phyloP scores from a whole-genome alignment of 2,797 vertebrate species.

The Galaxias olidus region DNA sequence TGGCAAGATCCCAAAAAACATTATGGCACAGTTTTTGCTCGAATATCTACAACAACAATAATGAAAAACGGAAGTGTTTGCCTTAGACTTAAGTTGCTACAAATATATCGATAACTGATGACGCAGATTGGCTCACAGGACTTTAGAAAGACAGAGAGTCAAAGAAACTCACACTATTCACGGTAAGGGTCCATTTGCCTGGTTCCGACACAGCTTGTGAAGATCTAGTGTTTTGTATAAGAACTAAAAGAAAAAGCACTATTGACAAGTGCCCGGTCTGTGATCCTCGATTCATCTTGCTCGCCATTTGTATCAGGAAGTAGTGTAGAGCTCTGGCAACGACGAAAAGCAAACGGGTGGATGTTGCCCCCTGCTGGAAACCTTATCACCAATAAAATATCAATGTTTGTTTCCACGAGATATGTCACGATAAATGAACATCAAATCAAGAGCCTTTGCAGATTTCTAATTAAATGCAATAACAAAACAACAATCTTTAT shows the following conservation, averaged over 20 bases:
- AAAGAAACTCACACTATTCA: slow-evolving; percentile 65
- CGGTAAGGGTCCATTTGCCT: slow-evolving; percentile 66
- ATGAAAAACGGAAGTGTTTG: no score
- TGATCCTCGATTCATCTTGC: slow-evolving; percentile 18
- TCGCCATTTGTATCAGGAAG: slow-evolving; percentile 53
- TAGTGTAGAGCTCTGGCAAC: neutral
- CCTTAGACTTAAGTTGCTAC: neutral
- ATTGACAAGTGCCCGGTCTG: slow-evolving; percentile 10
- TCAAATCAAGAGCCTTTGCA: no score
- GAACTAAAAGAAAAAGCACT: slow-evolving; percentile 32
- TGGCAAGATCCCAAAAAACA: no score
- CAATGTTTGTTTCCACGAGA: no score
- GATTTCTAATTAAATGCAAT: no score
- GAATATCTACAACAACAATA: no score
- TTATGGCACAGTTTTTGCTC: no score
- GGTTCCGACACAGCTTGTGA: slow-evolving; percentile 58
- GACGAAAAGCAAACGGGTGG: no score
- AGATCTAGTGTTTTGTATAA: slow-evolving; percentile 19
- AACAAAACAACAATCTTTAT: no score
- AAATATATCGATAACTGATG: neutral
- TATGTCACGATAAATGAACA: no score
- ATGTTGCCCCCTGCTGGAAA: no score
- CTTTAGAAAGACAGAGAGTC: slow-evolving; percentile 12
- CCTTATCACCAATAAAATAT: no score
- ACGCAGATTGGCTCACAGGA: neutral